These are phyloP conservation scores for Sterrhoptilus dennistouni DNA, from an alignment of 2,113 vertebrate genomes.

Conservation along the genomic window DNA sequence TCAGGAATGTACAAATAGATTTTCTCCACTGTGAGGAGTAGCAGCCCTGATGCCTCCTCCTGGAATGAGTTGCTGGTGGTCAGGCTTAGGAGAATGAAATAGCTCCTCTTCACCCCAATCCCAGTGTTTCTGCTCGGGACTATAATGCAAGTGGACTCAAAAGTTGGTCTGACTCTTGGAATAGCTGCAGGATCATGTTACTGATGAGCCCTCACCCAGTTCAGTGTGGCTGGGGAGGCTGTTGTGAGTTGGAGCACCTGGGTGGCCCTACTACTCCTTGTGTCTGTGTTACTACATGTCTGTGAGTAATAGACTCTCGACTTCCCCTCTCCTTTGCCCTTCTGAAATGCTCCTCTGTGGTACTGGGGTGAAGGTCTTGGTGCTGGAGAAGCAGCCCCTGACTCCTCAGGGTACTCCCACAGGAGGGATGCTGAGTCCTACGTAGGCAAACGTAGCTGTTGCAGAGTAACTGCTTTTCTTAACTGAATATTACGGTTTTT, in stretches of 20 bases:
- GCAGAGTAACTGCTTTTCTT: conserved; percentile 76
- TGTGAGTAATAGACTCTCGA: conserved; percentile 17
- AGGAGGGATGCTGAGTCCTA: conserved; percentile 59
- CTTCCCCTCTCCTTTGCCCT: background rate
- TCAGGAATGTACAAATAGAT: conserved; percentile 9
- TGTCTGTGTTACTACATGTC: conserved; percentile 28
- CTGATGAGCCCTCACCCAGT: background rate
- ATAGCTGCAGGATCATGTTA: background rate
- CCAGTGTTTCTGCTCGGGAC: background rate
- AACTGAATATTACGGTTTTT: conserved; percentile 68
- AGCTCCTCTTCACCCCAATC: background rate
- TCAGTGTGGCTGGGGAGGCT: background rate
- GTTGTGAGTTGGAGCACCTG: background rate
- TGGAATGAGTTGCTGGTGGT: background rate
- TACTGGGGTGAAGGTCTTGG: conserved; percentile 68
- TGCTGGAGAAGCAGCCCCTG: conserved; percentile 43
- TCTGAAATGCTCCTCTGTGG: conserved; percentile 47
- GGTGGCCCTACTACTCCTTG: background rate
- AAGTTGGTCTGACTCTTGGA: background rate
- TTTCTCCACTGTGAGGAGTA: background rate
- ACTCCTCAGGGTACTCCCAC: conserved; percentile 47
- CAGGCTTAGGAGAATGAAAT: background rate
- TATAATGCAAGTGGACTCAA: background rate
- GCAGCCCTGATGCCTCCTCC: background rate
- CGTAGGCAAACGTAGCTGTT: conserved; percentile 62